These are phyloP conservation scores for Podargus strigoides DNA, from an alignment of 2,797 vertebrate genomes.

Conservation along the genomic window DNA sequence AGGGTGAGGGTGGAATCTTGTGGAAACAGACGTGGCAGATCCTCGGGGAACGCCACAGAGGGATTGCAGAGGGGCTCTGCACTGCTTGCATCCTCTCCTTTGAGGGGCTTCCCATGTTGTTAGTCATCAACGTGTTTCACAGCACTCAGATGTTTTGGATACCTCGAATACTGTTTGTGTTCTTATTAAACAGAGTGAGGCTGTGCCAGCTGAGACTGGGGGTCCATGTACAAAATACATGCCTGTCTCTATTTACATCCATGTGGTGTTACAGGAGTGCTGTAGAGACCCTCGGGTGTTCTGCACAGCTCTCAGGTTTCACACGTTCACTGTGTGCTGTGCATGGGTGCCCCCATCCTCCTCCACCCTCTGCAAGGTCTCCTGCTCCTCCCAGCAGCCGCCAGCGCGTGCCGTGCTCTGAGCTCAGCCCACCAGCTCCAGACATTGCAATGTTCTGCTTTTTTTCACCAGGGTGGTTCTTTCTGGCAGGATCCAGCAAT, in stretches of 20 bases:
- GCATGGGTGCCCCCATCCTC: neutral
- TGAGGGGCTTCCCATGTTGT: accelerated
- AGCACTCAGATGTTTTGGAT: neutral
- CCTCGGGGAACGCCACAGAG: accelerated
- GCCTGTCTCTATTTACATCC: neutral
- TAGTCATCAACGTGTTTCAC: neutral
- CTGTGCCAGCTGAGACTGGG: neutral
- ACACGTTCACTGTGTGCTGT: neutral
- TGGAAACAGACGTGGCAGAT: neutral
- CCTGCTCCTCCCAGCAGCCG: too few species aligned
- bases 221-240: neutral
- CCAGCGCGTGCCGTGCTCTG: accelerated
- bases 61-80: accelerated
- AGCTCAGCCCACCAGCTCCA: too few species aligned
- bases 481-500: neutral
- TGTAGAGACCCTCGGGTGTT: neutral
- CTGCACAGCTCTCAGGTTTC: neutral
- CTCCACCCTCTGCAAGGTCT: neutral
- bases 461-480: neutral
- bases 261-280: neutral
- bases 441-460: neutral
- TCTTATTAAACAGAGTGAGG: neutral
- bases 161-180: neutral
- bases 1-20: neutral
- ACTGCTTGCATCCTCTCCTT: accelerated